A percentile compares a stretch with the other conserved stretches of the same genome.
Conservation (phyloP, 2,888 invertebrate genomes). For the Deilephila elpenor region DNA sequence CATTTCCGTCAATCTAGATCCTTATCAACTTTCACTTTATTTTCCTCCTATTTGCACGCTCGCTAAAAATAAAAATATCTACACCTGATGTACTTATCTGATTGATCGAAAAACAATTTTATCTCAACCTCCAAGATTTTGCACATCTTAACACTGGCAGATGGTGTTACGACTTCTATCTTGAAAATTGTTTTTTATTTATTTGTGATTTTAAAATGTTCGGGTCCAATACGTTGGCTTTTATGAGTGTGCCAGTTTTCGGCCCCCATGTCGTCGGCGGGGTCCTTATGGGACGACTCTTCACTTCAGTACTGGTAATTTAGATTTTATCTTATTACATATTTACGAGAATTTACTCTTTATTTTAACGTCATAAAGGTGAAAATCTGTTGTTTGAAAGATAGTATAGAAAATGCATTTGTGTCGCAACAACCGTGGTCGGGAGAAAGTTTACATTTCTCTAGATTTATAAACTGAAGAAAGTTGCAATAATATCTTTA, state of each 20-base stretch:
- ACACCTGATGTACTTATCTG: constrained; percentile 3
- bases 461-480: constrained; percentile 10
- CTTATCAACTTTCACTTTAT: background rate
- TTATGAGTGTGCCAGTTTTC: constrained; percentile 52
- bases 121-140: constrained; percentile 28
- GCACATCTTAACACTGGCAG: constrained; percentile 30
- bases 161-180: background rate
- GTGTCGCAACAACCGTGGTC: background rate
- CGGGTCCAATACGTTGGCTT: constrained; percentile 46
- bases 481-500: background rate
- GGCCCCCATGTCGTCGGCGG: constrained; percentile 56
- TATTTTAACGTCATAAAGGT: background rate
- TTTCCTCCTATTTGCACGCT: background rate
- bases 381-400: background rate
- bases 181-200: constrained; percentile 27
- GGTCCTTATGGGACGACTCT: constrained; percentile 46
- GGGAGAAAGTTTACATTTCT: constrained; percentile 6
- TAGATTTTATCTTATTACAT: background rate
- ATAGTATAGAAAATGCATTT: constrained; percentile 8
- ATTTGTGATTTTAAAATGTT: constrained; percentile 44
- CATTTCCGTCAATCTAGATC: no score
- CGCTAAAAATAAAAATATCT: background rate
- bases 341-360: background rate
- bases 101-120: constrained; percentile 11
- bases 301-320: constrained; percentile 45